These are phyloP conservation scores for Rapana venosa DNA, from an alignment of 2,888 invertebrate genomes.

Conservation along the genomic window DNA sequence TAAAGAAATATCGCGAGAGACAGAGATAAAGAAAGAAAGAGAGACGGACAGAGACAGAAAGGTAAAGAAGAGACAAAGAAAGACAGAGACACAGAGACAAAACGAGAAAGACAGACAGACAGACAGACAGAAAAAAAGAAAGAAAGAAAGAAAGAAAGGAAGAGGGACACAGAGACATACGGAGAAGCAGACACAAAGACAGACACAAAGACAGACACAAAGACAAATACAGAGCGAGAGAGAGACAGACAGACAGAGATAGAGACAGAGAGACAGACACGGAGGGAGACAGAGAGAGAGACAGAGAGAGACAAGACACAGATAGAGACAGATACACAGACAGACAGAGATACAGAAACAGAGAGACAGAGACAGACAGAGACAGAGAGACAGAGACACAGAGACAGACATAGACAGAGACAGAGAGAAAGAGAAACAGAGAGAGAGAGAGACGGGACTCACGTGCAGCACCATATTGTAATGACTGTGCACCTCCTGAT, in stretches of 20 bases:
- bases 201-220: neutral
- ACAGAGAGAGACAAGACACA: neutral
- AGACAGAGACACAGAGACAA: no score
- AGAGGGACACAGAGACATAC: neutral
- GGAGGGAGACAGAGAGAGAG: neutral
- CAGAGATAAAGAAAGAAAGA: no score
- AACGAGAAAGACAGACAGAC: no score
- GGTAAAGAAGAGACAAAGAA: no score
- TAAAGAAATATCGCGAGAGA: no score
- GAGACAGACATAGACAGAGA: neutral
- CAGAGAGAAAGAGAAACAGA: neutral
- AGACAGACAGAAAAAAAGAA: no score
- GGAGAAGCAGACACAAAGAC: neutral
- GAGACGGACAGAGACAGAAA: no score
- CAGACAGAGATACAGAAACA: neutral
- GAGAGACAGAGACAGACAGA: neutral
- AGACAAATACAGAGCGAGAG: neutral
- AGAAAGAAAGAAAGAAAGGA: neutral
- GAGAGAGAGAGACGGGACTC: neutral
- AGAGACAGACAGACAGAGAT: neutral
- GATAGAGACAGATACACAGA: neutral
- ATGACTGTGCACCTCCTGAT: conserved; percentile 62
- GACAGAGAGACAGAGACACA: neutral
- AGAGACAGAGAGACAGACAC: neutral
- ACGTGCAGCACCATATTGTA: conserved; percentile 72